Evolutionary conservation across 2,888 invertebrate genomes (phyloP), one percentile per base, ranked within the genome.

Genomic region (Athalia circularis): DNA sequence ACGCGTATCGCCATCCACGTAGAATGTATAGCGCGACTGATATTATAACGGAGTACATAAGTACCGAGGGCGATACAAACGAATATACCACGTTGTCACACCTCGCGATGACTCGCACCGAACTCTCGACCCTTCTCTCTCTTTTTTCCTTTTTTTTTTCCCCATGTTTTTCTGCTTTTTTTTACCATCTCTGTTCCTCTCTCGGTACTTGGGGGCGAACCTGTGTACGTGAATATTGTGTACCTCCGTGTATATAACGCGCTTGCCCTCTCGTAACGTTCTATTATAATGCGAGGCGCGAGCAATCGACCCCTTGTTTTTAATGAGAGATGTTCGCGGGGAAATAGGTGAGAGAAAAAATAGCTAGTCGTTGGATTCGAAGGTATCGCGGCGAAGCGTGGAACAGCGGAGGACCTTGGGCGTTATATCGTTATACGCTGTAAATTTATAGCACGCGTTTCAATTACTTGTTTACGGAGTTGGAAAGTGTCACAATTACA

Each of bases 71-170:
- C 87, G 89, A 89, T 87, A 88, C 88, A 89, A 89, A 89, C 90
- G 88, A 89, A 90, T 89, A 89, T 90, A 84, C 88, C 89, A 90
- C 90, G 90, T 90, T 88, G 89, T 90, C 89, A 90, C 90, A 90
- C 90, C 90, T 90, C 88, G 90, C 90, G 89, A 90, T 90, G 89
- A 87, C 87, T 82, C 77, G n/a, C 68, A 62, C 61, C 77, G 59
- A 77, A 77, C 68, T 62, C 68, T 68, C 68, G 11, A 62, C 59
- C 77, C 67, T 57, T 59, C 50, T 65, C 65, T 45, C 57, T 15
- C 67, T n/a, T 29, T 45, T 29, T 29, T n/a, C 43, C 15, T 61
- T 57, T 48, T 79, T 70, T 74, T 80, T 65, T 65, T 79, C 79
- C 76, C 80, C 80, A 76, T 81, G 80, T 76, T 61, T n/a, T 77